A percentile compares a stretch with the other conserved stretches of the same genome.
Evolutionary conservation across 1,140 invertebrate genomes (phyloP).

Genomic region (Drosophila nasuta): DNA sequence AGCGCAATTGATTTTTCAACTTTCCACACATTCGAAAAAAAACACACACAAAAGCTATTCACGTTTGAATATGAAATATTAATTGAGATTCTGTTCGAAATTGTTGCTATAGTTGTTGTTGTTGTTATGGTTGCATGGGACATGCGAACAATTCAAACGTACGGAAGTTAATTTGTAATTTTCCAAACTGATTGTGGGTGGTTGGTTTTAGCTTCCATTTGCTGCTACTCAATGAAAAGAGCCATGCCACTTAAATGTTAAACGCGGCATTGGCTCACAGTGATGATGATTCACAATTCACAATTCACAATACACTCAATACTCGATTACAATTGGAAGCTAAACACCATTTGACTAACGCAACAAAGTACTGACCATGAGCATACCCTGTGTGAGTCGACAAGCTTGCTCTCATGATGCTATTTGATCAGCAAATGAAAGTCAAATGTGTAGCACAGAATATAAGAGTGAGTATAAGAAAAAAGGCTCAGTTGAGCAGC

Average conservation of each 20-base stretch:
- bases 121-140: slow-evolving; percentile 37
- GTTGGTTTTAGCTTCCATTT: slow-evolving; percentile 2
- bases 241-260: slow-evolving; percentile 14
- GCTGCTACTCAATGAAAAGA: slow-evolving; percentile 14
- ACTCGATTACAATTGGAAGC: slow-evolving; percentile 5
- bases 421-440: no score
- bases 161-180: slow-evolving; percentile 32
- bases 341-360: background rate
- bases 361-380: slow-evolving; percentile 8
- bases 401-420: background rate
- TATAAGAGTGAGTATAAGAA: background rate
- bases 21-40: slow-evolving; percentile 1
- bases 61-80: slow-evolving; percentile 42
- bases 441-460: no score
- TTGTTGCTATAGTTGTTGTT: slow-evolving; percentile 7
- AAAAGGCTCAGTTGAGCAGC: no score
- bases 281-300: slow-evolving; percentile 7
- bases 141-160: slow-evolving; percentile 43
- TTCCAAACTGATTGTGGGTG: slow-evolving; percentile 35
- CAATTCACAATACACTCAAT: background rate
- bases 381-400: slow-evolving; percentile 12
- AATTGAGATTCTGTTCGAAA: slow-evolving; percentile 26
- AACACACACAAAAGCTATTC: slow-evolving; percentile 15
- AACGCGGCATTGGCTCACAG: background rate
- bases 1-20: slow-evolving; percentile 37